Evolutionary conservation across 2,113 vertebrate genomes (phyloP).

Genomic region (Lepisosteus osseus): DNA sequence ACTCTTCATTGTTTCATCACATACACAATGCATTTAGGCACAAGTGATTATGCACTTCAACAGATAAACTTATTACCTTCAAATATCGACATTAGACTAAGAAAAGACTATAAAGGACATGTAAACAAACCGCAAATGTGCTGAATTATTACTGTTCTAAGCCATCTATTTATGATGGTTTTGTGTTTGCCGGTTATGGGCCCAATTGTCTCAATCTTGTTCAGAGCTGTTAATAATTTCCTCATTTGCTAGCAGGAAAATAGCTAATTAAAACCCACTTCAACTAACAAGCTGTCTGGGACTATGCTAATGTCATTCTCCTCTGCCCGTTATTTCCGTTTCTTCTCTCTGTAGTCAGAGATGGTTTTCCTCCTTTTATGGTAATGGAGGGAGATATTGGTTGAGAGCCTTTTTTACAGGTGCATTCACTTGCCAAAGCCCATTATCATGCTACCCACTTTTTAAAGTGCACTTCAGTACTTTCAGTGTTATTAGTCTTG

Average conservation of each 20-base stretch:
- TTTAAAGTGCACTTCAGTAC: conserved; percentile 60
- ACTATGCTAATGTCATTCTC: conserved; percentile 87
- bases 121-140: conserved; percentile 34
- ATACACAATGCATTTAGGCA: conserved; percentile 29
- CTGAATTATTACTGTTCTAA: conserved; percentile 50
- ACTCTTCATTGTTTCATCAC: conserved; percentile 26
- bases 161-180: conserved; percentile 47
- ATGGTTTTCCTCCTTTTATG: conserved; percentile 71
- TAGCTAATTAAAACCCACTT: conserved; percentile 99
- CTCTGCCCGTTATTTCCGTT: conserved; percentile 84
- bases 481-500: conserved; percentile 75
- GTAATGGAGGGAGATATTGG: conserved; percentile 66
- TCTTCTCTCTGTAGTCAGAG: conserved; percentile 78
- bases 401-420: conserved; percentile 70
- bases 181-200: conserved; percentile 63
- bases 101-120: conserved; percentile 29
- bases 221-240: conserved; percentile 92
- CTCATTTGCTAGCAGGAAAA: conserved; percentile 96
- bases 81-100: conserved; percentile 36
- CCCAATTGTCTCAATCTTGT: conserved; percentile 86
- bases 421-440: conserved; percentile 60
- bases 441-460: conserved; percentile 56
- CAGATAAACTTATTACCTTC: conserved; percentile 22
- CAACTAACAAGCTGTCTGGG: conserved; percentile 98
- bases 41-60: conserved; percentile 43